Evolutionary conservation across 2,888 invertebrate species (phyloP), one percentile per base, ranked within the genome.

Genomic region (Aricia artaxerxes): DNA sequence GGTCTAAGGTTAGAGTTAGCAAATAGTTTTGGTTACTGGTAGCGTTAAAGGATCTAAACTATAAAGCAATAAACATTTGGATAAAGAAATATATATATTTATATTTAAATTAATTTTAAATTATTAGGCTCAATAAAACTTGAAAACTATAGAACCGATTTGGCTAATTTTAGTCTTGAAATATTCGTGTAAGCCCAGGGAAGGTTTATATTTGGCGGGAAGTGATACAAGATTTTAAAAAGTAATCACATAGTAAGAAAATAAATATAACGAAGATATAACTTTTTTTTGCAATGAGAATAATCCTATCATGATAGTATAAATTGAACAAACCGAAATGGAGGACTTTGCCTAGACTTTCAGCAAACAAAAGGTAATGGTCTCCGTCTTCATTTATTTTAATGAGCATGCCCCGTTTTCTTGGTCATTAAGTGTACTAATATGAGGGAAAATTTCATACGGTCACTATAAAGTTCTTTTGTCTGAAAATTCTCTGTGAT

Each of bases 351-450:
- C 35, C 35, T 31, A 75, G 75, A 49, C 31, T 76, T 76, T 57
- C 16, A 31, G 76, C 76, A 57, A 53, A 76, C 76, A 76, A 76
- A 76, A 57, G 76, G 73, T 49, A 49, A 73, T 49, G 53, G 76
- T 76, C 75, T 75, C 49, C 75, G 76, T 76, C 76, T 76, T 76
- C 57, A 57, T 76, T 76, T 76, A 57, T 76, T 76, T 76, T 76
- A 76, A 76, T 76, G 76, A 76, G 76, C 57, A 24, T 1, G 76
- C 31, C 53, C 35, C 76, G 76, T 53, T 76, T 35, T 76, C 53
- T 35, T 44, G 24, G 49, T 75, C 49, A 31, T 75, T 75, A 75
- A 75, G 49, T 49, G 11, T 69, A 35, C 69, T 69, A 69, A 38
- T 69, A 16, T 69, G 16, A 69, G 69, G 35, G 69, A 69, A 64